Base-by-base conservation (phyloP, 2,113 vertebrate genomes). In the Sakesphorus luctuosus region DNA sequence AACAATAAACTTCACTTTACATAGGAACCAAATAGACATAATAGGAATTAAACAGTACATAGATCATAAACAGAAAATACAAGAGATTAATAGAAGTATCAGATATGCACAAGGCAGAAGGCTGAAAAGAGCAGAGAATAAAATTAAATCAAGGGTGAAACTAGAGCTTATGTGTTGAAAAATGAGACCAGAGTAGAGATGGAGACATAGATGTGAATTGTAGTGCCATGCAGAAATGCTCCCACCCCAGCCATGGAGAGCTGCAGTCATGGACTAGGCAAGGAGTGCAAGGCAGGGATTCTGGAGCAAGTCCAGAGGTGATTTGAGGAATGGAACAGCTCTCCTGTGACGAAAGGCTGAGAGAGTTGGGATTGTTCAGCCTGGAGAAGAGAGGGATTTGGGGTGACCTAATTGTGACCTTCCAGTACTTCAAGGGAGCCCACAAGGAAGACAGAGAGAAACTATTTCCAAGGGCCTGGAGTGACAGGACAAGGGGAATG, bases 51-150 rank as follows among this genome's bases (percentile, higher is more conserved):
- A 86, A 68, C 5, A 28, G 43, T 75, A 40, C 17, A 13, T 43
- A 91, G 38, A 82, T 94, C 26, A 63, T 38, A 83, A 93, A 73
- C 25, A 80, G 78, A 92, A 93, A 93, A 80, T 53, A 66, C 29
- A 74, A 62, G 35, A 24, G 16, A 63, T 14, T 43, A 80, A 77
- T 40, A 29, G 28, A 55, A 92, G 40, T 80, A 62, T 69, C 71
- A 87, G 33, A 81, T 55, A 80, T 3, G 17, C 25, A 80, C 31
- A 38, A 69, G 47, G 36, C 52, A 82, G 52, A 75, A 90, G 81
- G 47, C 2, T 81, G 68, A 84, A 86, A 88, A 74, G 13, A 83
- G 19, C 31, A 78, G 84, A 82, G 40, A 86, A 68, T 12, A 74
- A 67, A 90, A 84, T 56, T 1, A 77, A 59, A 71, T 40, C 18